Evolutionary conservation across 2,888 invertebrate species (phyloP).

Genomic region (Sarcophaga variegata): DNA sequence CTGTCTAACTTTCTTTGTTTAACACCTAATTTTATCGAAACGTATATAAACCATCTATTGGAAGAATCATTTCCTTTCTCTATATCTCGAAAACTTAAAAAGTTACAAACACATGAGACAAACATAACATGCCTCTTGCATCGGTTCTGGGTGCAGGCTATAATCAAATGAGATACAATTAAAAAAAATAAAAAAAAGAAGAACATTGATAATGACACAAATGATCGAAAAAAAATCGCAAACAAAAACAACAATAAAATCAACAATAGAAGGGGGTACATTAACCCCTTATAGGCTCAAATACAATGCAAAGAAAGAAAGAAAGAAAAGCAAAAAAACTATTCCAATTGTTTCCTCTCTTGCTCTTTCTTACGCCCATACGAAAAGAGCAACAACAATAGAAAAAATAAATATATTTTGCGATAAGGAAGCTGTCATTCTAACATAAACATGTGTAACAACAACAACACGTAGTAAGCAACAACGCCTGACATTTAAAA

Average conservation of each 20-base stretch:
- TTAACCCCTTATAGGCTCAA: neutral
- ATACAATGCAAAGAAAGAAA: neutral
- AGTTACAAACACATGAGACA: too few relatives aligned
- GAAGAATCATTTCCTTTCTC: too few relatives aligned
- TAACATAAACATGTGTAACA: conserved; percentile 46
- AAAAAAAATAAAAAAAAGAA: neutral
- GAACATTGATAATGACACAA: conserved; percentile 50
- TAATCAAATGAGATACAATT: too few relatives aligned
- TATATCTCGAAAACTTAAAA: too few relatives aligned
- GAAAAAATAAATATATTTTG: neutral
- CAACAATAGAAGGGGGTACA: neutral
- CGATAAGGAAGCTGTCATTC: conserved; percentile 44
- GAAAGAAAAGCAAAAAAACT: neutral
- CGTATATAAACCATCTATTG: too few relatives aligned
- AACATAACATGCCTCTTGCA: too few relatives aligned
- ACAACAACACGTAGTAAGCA: neutral
- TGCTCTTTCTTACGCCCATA: too few relatives aligned
- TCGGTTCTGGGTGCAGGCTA: too few relatives aligned
- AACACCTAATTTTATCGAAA: too few relatives aligned
- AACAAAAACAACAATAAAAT: conserved; percentile 3
- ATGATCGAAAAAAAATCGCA: neutral
- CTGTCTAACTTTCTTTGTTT: too few relatives aligned
- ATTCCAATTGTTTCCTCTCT: too few relatives aligned
- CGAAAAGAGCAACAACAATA: too few relatives aligned
- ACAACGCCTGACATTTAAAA: neutral